Conservation (phyloP, 2,797 vertebrate species). For the Parambassis ranga region DNA sequence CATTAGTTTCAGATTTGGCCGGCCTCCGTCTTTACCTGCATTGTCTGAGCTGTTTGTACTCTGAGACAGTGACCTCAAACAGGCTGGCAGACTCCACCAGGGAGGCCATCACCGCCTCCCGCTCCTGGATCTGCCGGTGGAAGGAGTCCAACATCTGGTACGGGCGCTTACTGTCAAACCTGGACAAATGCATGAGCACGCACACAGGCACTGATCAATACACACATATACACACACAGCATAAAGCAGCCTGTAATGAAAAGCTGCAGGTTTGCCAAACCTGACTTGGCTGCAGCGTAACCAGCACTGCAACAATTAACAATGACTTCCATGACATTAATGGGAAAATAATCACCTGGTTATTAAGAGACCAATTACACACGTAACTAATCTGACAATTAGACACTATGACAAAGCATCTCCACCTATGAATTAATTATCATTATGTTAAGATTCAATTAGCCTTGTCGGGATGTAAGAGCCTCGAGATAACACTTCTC, state of each 20-base stretch:
- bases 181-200: constrained; percentile 56
- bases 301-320: constrained; percentile 53
- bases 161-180: constrained; percentile 85
- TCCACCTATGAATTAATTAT: constrained; percentile 66
- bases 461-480: constrained; percentile 45
- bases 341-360: constrained; percentile 70
- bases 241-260: constrained; percentile 30
- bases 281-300: constrained; percentile 31
- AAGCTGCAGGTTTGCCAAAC: constrained; percentile 21
- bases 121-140: constrained; percentile 84
- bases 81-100: constrained; percentile 86
- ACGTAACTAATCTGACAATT: constrained; percentile 71
- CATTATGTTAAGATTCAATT: constrained; percentile 69
- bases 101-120: constrained; percentile 86
- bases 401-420: constrained; percentile 59
- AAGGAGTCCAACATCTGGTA: constrained; percentile 85
- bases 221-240: constrained; percentile 14
- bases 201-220: constrained; percentile 18
- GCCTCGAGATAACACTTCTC: constrained; percentile 33
- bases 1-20: constrained; percentile 23
- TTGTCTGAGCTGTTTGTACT: constrained; percentile 89
- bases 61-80: constrained; percentile 90
- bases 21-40: constrained; percentile 80
- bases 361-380: constrained; percentile 71
- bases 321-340: constrained; percentile 67